phyloP scores from a whole-genome alignment of 2,888 invertebrate genomes.

The Congeria kusceri region DNA sequence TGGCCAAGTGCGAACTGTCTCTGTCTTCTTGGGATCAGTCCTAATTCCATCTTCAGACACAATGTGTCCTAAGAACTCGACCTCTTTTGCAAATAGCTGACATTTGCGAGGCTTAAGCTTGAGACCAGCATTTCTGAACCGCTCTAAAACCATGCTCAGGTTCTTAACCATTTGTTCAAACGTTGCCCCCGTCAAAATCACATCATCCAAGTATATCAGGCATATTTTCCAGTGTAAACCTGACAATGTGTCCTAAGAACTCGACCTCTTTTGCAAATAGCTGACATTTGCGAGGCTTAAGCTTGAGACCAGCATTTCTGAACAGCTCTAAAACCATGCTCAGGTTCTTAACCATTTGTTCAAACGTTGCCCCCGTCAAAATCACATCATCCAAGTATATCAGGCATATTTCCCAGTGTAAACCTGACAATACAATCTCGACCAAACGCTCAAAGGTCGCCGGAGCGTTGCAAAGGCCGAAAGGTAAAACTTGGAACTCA shows the following conservation, averaged over 20 bases:
- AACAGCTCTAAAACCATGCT: neutral
- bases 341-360: neutral
- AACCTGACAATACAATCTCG: neutral
- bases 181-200: neutral
- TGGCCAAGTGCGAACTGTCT: constrained; percentile 23
- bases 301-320: constrained; percentile 30
- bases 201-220: constrained; percentile 6
- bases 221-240: constrained; percentile 2
- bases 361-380: neutral
- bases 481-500: neutral
- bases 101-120: constrained; percentile 67
- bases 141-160: neutral
- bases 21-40: constrained; percentile 25
- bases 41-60: constrained; percentile 18
- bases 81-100: constrained; percentile 28
- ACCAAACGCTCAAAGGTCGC: constrained; percentile 2
- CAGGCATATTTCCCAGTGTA: constrained; percentile 4
- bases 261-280: constrained; percentile 32
- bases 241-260: constrained; percentile 26
- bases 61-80: constrained; percentile 31
- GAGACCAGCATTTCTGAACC: constrained; percentile 14
- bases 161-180: neutral
- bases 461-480: constrained; percentile 10
- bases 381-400: constrained; percentile 7
- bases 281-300: constrained; percentile 64